Evolutionary conservation across 2,113 vertebrate genomes (phyloP), one percentile per base, ranked within the genome.

Genomic region (Plectropomus leopardus): DNA sequence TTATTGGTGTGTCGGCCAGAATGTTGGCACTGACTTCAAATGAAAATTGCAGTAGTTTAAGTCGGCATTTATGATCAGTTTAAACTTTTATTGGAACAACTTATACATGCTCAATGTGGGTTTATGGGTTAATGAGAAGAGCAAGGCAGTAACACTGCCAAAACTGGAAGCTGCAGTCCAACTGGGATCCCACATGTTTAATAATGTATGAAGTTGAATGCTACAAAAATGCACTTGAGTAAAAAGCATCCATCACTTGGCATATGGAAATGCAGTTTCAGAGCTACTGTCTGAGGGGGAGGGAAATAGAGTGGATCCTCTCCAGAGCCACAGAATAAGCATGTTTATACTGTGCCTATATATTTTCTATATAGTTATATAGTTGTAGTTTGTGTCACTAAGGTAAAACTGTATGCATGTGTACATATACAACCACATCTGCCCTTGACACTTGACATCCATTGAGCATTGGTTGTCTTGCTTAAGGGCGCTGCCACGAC

Each of bases 201-300:
- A 72, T 84, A 67, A 87, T 84, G 34, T 11, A 78, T 67, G 4
- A 44, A 66, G 13, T 36, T 44, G 34, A 71, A 66, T 26, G 51
- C 19, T 7, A 60, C 51, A 44, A 36, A 55, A 54, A 68, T 30
- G 58, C 57, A 64, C 42, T 50, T n/a, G 55, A 42, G 42, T 48
- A 9, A 45, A 40, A 71, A 32, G 61, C 47, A 0, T 40, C 50
- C 24, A 13, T 36, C 44, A 24, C 50, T 58, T 34, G 36, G 23
- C 64, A 61, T 64, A 23, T 73, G 61, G 28, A 16, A 10, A 54
- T n/a, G n/a, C 24, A 47, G 66, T n/a, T 59, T 64, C 57, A 23
- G 34, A 30, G 8, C 11, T 32, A 26, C 44, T 36, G 50, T 50
- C 24, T 30, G 36, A 50, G 23, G 13, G 3, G n/a, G 36, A 28